phyloP scores from a whole-genome alignment of 2,113 vertebrate species.

The Oenanthe oenanthe region DNA sequence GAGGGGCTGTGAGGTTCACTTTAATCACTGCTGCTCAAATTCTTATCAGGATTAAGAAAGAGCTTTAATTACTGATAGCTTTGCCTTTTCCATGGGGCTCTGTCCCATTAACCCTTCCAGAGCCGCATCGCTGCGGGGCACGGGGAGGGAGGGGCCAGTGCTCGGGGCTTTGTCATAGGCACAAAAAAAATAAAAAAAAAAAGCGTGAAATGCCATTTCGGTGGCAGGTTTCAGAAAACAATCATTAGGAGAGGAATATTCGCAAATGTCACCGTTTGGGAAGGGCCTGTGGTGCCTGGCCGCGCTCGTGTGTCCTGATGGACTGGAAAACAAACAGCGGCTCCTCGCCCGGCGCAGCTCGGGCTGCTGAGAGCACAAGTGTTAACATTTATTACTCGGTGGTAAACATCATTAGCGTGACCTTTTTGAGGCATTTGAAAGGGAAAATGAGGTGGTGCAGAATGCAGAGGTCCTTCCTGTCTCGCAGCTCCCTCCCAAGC shows the following conservation, averaged over 20 bases:
- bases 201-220: neutral
- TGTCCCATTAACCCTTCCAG: neutral
- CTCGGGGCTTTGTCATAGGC: neutral
- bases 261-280: neutral
- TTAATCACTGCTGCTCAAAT: constrained; percentile 36
- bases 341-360: neutral
- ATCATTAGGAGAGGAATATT: neutral
- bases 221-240: neutral
- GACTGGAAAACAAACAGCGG: neutral
- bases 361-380: neutral
- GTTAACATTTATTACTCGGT: neutral
- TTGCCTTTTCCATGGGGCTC: neutral
- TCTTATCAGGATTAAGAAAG: constrained; percentile 24
- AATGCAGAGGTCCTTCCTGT: neutral
- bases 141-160: neutral
- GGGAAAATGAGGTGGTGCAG: neutral
- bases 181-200: no score
- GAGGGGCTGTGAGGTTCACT: neutral
- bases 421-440: neutral
- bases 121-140: neutral
- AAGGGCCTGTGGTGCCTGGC: neutral
- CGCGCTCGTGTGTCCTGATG: neutral
- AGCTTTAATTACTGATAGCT: constrained; percentile 44
- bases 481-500: no score
- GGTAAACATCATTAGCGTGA: neutral